Evolutionary conservation across 2,113 vertebrate species (phyloP), one percentile per base, ranked within the genome.

Genomic region (Nipponia nippon): DNA sequence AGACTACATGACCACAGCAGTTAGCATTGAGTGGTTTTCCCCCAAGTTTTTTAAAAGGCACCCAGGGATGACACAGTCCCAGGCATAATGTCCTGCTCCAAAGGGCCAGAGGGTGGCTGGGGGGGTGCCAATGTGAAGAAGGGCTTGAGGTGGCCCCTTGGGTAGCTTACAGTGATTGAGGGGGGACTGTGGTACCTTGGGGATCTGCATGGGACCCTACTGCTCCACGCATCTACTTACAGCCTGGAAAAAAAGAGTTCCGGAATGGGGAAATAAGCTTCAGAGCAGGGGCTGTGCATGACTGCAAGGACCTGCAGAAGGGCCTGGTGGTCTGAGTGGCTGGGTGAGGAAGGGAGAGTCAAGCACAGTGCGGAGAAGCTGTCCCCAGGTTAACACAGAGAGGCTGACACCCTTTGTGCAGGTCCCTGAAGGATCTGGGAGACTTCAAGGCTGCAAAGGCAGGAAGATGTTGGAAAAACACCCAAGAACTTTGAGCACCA

Each of bases 111-210:
- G 17, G 27, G 22, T 63, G 58, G 17, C 49, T 44, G n/a, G 42
- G 20, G 13, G n/a, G 14, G 3, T 72, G 47, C 17, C 40, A 44
- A 0, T 3, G 19, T 66, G 47, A 76, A 59, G 85, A 79, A 67
- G 30, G 25, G 58, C 18, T 69, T 78, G 71, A 76, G 26, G 46
- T 67, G 56, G 27, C 11, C 52, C 46, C 38, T 76, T 73, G 58
- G 32, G 34, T 34, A 23, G 23, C 8, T 62, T 42, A 29, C 11
- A 34, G 63, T 13, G 30, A 20, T 3, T 59, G 11, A 62, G 21
- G 14, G 53, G 22, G 19, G 16, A 49, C 44, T 0, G 0, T 26
- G 42, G 36, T 29, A 11, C 23, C 23, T 30, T 8, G 2, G 18
- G 59, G 29, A 38, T 30, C 70, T 89, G 46, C 5, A 7, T 2